Base-by-base conservation (phyloP, 1,140 invertebrate genomes). In the Cydia pomonella region DNA sequence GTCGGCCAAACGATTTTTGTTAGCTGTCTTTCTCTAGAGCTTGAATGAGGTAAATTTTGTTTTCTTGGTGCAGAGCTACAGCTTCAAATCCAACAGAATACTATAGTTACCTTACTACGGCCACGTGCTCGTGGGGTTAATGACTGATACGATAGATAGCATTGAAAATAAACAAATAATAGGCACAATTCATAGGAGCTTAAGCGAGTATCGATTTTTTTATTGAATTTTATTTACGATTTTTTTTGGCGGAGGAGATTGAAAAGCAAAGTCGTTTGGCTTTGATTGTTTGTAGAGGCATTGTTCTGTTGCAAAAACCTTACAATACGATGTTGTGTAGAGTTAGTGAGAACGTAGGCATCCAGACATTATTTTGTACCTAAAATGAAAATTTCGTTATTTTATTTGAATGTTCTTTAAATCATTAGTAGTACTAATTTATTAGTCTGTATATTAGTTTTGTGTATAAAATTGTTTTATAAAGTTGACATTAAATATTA, bases 21-120 rank as follows among this genome's bases (percentile, higher is more conserved):
- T 91, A 89, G 83, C 91, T 91, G 89, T 93, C 91, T 93, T 93
- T 90, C 86, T 93, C 91, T 92, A 92, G 87, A 91, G 87, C 84
- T 91, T 93, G 90, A 93, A 93, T 93, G 91, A 80, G 83, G 87
- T 79, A 87, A 91, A 92, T 84, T 92, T 92, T 90, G 86, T 89
- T 87, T 89, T 86, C 86, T 91, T 87, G 84, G 79, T 88, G 82
- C 86, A 87, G 86, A 93, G 90, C 91, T 93, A 91, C 90, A 92
- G 90, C 91, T 91, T 93, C 88, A 93, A 93, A 93, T 84, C 88
- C 84, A 86, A 90, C 90, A 89, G 87, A 89, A 90, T 89, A 91
- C 85, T 86, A 87, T 87, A 76, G 75, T 75, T 69, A 47, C 41
- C 71, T 75, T 82, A 92, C 91, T 88, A 90, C 87, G 76, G 79